Evolutionary conservation across 2,888 invertebrate genomes (phyloP).

Genomic region (Meta bourneti): DNA sequence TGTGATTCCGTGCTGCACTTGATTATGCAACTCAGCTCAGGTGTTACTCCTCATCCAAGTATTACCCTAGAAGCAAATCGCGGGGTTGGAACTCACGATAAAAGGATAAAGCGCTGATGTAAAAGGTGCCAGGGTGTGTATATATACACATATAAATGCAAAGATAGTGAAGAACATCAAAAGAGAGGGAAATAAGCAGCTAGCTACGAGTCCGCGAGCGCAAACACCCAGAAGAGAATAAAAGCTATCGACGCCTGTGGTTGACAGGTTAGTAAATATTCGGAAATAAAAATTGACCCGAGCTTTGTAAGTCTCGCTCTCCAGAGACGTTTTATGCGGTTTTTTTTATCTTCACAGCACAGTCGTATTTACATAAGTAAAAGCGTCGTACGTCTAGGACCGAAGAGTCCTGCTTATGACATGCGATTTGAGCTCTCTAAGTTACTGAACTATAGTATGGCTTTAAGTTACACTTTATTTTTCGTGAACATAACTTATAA

Average conservation of each 20-base stretch:
- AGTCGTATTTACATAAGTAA: conserved; percentile 29
- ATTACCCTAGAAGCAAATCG: not conserved
- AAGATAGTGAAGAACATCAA: conserved; percentile 30
- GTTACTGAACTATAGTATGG: too few relatives aligned
- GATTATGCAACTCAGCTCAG: conserved; percentile 14
- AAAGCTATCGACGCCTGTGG: not conserved
- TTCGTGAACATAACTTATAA: too few relatives aligned
- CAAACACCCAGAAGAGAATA: conserved; percentile 25
- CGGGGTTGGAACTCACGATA: conserved; percentile 17
- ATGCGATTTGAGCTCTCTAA: too few relatives aligned
- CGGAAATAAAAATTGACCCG: conserved; percentile 11
- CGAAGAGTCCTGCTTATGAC: not conserved
- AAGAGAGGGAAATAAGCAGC: conserved; percentile 21
- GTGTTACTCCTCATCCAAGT: conserved; percentile 15
- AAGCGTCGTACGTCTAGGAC: not conserved
- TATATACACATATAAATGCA: not conserved
- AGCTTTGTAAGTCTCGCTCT: conserved; percentile 3
- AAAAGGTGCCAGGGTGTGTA: not conserved
- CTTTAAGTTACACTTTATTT: too few relatives aligned
- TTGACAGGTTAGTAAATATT: conserved; percentile 22
- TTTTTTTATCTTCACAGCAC: conserved; percentile 13
- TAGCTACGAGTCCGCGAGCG: conserved; percentile 16
- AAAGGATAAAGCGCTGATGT: conserved; percentile 21
- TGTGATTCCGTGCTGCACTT: not conserved
- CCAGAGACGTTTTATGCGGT: conserved; percentile 1